These are phyloP conservation scores for Dynastes maya DNA, from an alignment of 2,888 invertebrate genomes.

Conservation along the genomic window DNA sequence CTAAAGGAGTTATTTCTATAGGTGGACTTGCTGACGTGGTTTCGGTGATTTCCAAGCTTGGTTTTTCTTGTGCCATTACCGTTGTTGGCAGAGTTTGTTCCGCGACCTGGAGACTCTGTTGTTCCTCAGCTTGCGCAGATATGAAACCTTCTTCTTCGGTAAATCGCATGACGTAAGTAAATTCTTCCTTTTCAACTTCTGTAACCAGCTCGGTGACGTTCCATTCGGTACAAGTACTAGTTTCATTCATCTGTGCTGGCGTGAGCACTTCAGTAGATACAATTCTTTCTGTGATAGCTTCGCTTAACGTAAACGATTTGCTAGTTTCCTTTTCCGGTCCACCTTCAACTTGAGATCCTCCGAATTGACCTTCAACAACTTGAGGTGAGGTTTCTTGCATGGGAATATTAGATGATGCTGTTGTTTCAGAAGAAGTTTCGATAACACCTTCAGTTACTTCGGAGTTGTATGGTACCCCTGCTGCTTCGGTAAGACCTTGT, in stretches of 20 bases:
- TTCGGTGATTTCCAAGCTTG: too few relatives aligned
- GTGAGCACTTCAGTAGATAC: too few relatives aligned
- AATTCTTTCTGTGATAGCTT: not conserved
- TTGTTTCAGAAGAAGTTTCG: not conserved
- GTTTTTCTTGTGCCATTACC: too few relatives aligned
- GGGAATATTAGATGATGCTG: not conserved
- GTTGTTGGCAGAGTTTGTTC: too few relatives aligned
- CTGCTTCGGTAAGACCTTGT: not conserved
- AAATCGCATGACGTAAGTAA: not conserved
- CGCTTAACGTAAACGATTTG: not conserved
- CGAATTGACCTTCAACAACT: not conserved
- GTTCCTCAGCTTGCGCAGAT: not conserved
- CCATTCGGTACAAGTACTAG: too few relatives aligned
- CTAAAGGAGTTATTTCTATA: too few relatives aligned
- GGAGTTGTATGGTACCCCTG: too few relatives aligned
- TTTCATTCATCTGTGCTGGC: too few relatives aligned
- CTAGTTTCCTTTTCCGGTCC: not conserved
- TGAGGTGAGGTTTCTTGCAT: not conserved
- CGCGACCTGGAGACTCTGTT: not conserved
- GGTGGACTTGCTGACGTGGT: too few relatives aligned
- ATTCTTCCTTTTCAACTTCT: conserved; percentile 1
- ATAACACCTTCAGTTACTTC: not conserved
- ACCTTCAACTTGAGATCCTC: not conserved
- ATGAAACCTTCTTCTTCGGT: not conserved
- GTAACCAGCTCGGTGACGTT: not conserved